Evolutionary conservation across 1,140 invertebrate genomes (phyloP), one percentile per base, ranked within the genome.

Genomic region (Cyphomyrmex costatus): DNA sequence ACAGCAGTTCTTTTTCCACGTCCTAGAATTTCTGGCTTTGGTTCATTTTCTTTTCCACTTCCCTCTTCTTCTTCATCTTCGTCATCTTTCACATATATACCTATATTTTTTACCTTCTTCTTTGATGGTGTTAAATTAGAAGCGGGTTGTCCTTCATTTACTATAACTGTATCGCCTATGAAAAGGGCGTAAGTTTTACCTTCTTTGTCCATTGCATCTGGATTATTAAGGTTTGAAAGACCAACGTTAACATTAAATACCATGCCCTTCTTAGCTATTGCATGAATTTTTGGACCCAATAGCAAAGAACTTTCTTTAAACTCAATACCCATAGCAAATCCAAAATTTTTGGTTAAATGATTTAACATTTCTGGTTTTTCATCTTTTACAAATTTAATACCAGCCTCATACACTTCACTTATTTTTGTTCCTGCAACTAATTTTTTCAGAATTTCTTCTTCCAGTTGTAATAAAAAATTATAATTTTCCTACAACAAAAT

Each of bases 321-420:
- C 95, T 99, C 99, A 92, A 99, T 98, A 10, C 99, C 99, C 97
- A 98, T 99, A 0, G 97, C 98, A 96, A 99, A 97, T 94, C 99
- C 99, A 95, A 99, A 98, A 90, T 97, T 98, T 94, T 99, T 99
- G 0, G 98, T 99, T 63, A 99, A 95, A 94, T 98, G 99, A 87
- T 99, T 98, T 0, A 98, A 94, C 88, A 99, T 95, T 76, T 97
- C 96, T 19, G 98, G 97, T 92, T 98, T 98, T 89, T 99, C 97
- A 88, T 98, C 97, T 93, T 99, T 99, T 0, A 99, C 97, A 93
- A 97, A 97, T 78, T 96, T 96, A 6, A 99, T 94, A 21, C 97
- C 98, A 85, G 97, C 96, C 83, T 99, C 97, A 93, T 99, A 99
- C 0, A 99, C 98, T 33, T 98, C 97, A 88, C 97, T 97, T 21